Evolutionary conservation across 1,140 invertebrate genomes (phyloP), one percentile per base, ranked within the genome.

Genomic region (Aphelenchoides fujianensis): DNA sequence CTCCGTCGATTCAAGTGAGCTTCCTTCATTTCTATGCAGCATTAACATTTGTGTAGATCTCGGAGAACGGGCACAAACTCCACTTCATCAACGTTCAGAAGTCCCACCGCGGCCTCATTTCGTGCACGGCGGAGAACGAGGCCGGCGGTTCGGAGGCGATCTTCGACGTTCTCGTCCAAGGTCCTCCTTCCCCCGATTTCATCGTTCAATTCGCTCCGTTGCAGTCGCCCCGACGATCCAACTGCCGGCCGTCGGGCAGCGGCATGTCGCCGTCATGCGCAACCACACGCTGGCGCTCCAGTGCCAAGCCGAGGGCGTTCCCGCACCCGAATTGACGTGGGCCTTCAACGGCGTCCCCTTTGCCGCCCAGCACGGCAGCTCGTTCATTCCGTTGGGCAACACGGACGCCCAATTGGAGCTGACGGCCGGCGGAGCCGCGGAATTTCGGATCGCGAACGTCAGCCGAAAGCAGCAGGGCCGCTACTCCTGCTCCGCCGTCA

Each of bases 251-350:
- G 59, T 57, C 19, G 12, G 76, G 41, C 57, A 64, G 48, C 68
- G 72, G 3, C 63, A 68, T 1, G 66, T 79, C 9, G 80, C 82
- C n/a, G 64, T 66, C 16, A 55, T 83, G 32, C 16, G 63, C 1
- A 74, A 79, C 63, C 70, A 82, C n/a, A 79, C 85, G 9, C 71
- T 86, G 0, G 74, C 79, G 2, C 68, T 88, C 3, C 81, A 83
- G 31, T 88, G 88, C 72, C 82, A 82, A 9, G 85, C 85, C 7
- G 77, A 75, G 34, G 87, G 87, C 16, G 85, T 85, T 61, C n/a
- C n/a, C 5, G 59, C 63, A 3, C 86, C 87, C 32, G 69, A 79
- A 3, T 85, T 88, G 28, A 76, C 72, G 5, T 88, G 88, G 88
- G 35, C 66, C 12, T 71, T 75, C 30, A 71, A 84, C 37, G 80